phyloP scores from a whole-genome alignment of 2,113 vertebrate genomes.

The Paraplagusia blochii region DNA sequence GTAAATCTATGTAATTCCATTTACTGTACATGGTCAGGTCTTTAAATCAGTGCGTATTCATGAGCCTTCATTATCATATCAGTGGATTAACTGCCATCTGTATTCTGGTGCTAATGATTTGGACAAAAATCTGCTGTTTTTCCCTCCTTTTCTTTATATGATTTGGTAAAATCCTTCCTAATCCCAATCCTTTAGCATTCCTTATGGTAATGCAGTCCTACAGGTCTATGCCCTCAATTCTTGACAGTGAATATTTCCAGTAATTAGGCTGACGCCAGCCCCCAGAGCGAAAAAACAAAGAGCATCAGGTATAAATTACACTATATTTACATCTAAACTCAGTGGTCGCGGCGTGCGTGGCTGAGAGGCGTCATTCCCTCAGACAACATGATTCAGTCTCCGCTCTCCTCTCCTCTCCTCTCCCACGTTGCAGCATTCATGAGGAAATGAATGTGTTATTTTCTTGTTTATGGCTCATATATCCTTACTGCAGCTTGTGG shows the following conservation, averaged over 20 bases:
- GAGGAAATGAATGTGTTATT: constrained; percentile 20
- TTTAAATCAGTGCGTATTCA: constrained; percentile 29
- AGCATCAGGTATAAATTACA: constrained; percentile 39
- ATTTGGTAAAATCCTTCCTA: constrained; percentile 26
- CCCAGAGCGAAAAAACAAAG: constrained; percentile 47
- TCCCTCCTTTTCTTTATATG: too few relatives aligned
- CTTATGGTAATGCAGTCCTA: constrained; percentile 44
- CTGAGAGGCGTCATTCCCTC: constrained; percentile 31
- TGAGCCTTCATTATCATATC: constrained; percentile 34
- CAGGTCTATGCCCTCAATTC: constrained; percentile 68
- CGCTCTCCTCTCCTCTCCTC: constrained; percentile 6
- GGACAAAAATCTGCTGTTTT: constrained; percentile 14
- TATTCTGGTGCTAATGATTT: constrained; percentile 31
- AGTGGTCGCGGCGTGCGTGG: constrained; percentile 18
- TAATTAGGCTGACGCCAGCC: constrained; percentile 79
- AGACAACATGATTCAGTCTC: constrained; percentile 34
- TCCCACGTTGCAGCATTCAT: constrained; percentile 11
- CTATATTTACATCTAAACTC: constrained; percentile 45
- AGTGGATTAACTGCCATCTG: constrained; percentile 21
- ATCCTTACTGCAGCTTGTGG: constrained; percentile 3
- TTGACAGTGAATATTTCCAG: constrained; percentile 74
- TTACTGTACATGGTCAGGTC: constrained; percentile 13
- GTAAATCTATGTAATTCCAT: background rate
- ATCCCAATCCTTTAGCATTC: constrained; percentile 35
- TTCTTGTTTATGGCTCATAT: constrained; percentile 14